Base-by-base conservation (phyloP, 1,140 invertebrate species). In the Aphelenchoides fujianensis region DNA sequence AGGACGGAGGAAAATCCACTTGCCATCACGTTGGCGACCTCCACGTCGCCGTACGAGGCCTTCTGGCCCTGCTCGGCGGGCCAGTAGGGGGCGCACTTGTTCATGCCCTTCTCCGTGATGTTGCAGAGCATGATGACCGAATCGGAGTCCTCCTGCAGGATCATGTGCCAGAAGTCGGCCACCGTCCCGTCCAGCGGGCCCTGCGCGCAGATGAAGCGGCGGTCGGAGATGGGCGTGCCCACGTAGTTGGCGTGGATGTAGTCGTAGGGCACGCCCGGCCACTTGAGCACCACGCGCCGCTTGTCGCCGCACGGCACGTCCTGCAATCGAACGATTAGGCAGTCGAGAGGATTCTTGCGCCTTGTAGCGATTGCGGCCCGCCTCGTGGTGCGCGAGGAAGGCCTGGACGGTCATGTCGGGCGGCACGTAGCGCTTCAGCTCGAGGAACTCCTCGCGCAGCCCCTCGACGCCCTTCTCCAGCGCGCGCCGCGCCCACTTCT, bases 111-210 rank as follows among this genome's bases (percentile, higher is more conserved):
- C 62, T 79, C 77, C 19, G 62, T 64, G 55, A 52, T 48, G 55
- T 76, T 79, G 68, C 77, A 80, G 3, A 78, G 68, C 78, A 76
- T 79, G 48, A 78, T 55, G 27, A 74, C 2, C 3, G 16, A 55
- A 27, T 79, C 61, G 16, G 57, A 41, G 61, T 76, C 64, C 61
- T 78, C 77, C 32, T 74, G 76, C 35, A 78, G 16, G 5, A 73
- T 52, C 76, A 78, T 80, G 5, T 63, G 54, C 76, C 77, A 79
- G 52, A 78, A 78, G 27, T 76, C 66, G n/a, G 30, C n/a, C 9
- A 77, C 48, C n/a, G 76, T 78, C 61, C 30, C 63, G 1, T 70
- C 72, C 23, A 80, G 59, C 23, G 76, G 76, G 12, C 28, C 63
- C 53, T 71, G 76, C 2, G 76, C 57, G 54, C 76, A 78, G 64